phyloP scores from a whole-genome alignment of 1,140 invertebrate genomes.

The Lepeophtheirus salmonis region DNA sequence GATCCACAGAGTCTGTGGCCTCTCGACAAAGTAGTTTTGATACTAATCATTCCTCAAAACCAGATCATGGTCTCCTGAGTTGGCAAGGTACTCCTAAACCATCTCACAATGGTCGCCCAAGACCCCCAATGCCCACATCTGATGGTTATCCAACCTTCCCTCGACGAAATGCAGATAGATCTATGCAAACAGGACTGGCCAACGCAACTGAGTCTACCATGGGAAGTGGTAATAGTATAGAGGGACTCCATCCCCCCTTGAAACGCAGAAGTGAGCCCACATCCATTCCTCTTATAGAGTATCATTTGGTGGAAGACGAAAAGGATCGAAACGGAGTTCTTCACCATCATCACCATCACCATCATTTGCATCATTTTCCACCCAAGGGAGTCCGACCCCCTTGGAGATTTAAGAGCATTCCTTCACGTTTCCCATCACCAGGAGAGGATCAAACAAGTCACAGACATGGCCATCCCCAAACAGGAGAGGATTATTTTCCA shows the following conservation, averaged over 20 bases:
- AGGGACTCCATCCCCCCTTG: not conserved
- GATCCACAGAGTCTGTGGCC: constrained; percentile 11
- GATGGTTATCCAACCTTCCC: not conserved
- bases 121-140: not conserved
- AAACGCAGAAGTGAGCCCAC: not conserved
- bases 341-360: not conserved
- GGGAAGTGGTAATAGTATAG: not conserved
- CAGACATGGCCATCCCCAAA: too few relatives aligned
- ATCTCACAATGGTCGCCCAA: not conserved
- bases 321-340: not conserved
- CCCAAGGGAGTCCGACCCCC: not conserved
- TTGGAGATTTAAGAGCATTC: not conserved
- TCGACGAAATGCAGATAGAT: not conserved
- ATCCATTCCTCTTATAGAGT: constrained; percentile 10
- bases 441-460: too few relatives aligned
- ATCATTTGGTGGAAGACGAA: not conserved
- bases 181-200: not conserved
- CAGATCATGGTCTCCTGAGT: not conserved
- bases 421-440: constrained; percentile 5
- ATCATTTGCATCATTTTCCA: not conserved
- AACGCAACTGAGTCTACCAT: not conserved
- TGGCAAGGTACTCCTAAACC: constrained; percentile 5
- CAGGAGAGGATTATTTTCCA: not conserved
- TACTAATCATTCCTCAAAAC: not conserved
- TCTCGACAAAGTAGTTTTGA: not conserved